Base-by-base conservation (phyloP, 2,888 invertebrate species). In the Lymantria monacha region DNA sequence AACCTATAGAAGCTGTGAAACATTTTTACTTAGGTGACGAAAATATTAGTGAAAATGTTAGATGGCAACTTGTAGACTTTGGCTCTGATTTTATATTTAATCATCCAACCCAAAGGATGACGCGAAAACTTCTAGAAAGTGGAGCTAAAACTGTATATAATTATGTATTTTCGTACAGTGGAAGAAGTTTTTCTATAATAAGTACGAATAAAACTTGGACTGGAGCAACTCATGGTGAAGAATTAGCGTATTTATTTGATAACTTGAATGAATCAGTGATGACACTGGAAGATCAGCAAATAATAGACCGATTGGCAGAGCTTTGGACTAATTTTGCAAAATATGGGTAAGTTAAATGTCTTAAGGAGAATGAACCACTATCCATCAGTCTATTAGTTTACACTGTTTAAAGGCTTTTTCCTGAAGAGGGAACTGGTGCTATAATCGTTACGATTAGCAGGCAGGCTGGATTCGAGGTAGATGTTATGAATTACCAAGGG, bases 151-250 rank as follows among this genome's bases (percentile, higher is more conserved):
- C 22, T 11, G 48, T 61, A 11, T 61, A 55, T 7, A 41, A 55
- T 3, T 61, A 58, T 10, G 15, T 61, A 11, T 61, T 58, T 38
- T 61, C 61, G 7, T 58, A 61, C 12, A 51, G 42, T 9, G 61
- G 61, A 53, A 33, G 33, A 1, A 33, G 10, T 8, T 3, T 7
- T 10, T 1, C 10, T 1, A 33, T 10, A 33, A 9, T 10, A 3
- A 33, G 9, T 10, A 9, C 13, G 2, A 30, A 44, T 12, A 44
- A 15, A 51, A 50, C 46, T 9, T 44, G 55, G 2, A 31, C 59
- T 0, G 72, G 72, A 3, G 70, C 70, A 0, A 37, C 67, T n/a
- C 74, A 75, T 42, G 69, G 66, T 2, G 73, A 74, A 36, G 74
- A 74, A 0, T 30, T 74, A 0, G 49, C 64, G n/a, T 70, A 70